These are phyloP conservation scores for Zaprionus davidi DNA, from an alignment of 1,140 invertebrate genomes.

Conservation along the genomic window DNA sequence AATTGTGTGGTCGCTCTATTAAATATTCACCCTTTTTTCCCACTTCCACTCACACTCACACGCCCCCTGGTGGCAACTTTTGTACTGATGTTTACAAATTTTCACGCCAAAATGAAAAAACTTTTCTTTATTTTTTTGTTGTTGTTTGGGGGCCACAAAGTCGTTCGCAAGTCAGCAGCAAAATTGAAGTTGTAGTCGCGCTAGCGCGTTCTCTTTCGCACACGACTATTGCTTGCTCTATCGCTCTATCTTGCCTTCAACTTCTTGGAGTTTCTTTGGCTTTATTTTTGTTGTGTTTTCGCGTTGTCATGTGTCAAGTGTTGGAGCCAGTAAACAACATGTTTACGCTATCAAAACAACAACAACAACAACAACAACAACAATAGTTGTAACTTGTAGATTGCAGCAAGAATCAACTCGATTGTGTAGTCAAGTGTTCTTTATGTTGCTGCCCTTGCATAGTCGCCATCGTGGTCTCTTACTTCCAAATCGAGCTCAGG, in stretches of 20 bases:
- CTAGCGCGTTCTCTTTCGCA: not conserved
- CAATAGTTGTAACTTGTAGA: conserved; percentile 2
- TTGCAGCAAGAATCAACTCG: conserved; percentile 11
- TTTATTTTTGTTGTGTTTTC: conserved; percentile 26
- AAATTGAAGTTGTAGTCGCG: conserved; percentile 27
- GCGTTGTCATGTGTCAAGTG: conserved; percentile 78
- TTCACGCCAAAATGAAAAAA: conserved; percentile 81
- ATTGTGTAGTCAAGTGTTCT: conserved; percentile 17
- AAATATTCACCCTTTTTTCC: conserved; percentile 77
- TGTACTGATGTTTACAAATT: conserved; percentile 77
- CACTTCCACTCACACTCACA: conserved; percentile 10
- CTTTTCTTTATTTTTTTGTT: conserved; percentile 39
- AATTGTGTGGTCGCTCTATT: conserved; percentile 59
- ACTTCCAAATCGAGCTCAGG: not conserved
- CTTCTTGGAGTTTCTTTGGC: conserved; percentile 8
- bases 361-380: conserved; percentile 14
- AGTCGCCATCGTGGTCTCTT: not conserved
- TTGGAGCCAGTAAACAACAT: conserved; percentile 62
- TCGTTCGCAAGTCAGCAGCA: conserved; percentile 45
- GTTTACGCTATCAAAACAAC: conserved; percentile 39
- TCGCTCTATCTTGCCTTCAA: conserved; percentile 20
- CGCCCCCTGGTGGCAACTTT: conserved; percentile 12
- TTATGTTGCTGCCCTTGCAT: conserved; percentile 23
- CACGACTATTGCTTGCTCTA: not conserved
- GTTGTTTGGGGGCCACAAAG: conserved; percentile 28